Evolutionary conservation across 2,888 invertebrate genomes (phyloP).

Genomic region (Pyrochroa serraticornis): DNA sequence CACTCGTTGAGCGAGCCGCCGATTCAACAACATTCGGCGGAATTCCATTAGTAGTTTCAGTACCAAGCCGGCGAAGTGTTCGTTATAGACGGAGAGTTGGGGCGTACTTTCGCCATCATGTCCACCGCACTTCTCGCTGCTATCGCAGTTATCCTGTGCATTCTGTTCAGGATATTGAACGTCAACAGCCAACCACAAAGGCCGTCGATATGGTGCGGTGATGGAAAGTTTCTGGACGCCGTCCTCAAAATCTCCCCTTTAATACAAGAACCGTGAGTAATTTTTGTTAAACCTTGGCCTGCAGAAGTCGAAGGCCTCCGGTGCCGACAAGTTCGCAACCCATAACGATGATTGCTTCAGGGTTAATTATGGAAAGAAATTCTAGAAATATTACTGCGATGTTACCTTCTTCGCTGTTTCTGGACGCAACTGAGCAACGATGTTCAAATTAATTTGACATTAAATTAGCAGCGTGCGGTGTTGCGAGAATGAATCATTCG

Average conservation of each 20-base stretch:
- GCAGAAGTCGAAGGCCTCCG: too few relatives aligned
- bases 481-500: too few relatives aligned
- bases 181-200: conserved; percentile 83
- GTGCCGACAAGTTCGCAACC: too few relatives aligned
- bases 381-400: too few relatives aligned
- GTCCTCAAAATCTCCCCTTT: conserved; percentile 80
- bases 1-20: too few relatives aligned
- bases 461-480: too few relatives aligned
- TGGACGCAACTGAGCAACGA: too few relatives aligned
- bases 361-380: too few relatives aligned
- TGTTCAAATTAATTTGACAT: too few relatives aligned
- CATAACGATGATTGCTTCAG: too few relatives aligned
- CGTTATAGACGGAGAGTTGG: conserved; percentile 34
- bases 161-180: conserved; percentile 83
- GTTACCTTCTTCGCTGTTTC: too few relatives aligned
- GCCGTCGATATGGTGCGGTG: conserved; percentile 78
- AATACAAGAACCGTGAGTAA: conserved; percentile 82
- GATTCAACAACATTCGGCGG: background rate
- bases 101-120: conserved; percentile 61
- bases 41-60: conserved; percentile 2
- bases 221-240: conserved; percentile 77
- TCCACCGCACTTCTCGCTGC: conserved; percentile 82
- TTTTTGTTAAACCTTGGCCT: background rate
- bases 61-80: conserved; percentile 28
- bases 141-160: conserved; percentile 80